Evolutionary conservation across 2,888 invertebrate species (phyloP).

Genomic region (Eupsilia transversa): DNA sequence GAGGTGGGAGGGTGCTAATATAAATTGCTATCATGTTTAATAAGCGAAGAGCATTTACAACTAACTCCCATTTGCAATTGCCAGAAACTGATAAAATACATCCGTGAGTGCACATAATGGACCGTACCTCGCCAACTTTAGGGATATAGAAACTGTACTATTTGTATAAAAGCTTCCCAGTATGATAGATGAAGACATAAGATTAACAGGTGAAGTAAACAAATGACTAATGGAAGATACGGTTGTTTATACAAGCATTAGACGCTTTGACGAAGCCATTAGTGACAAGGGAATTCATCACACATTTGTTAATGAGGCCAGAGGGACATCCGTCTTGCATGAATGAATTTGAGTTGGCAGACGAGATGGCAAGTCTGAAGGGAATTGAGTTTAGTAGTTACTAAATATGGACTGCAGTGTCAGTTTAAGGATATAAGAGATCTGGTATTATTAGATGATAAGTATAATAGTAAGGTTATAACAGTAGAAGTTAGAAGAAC

Average conservation of each 20-base stretch:
- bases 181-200: constrained; percentile 18
- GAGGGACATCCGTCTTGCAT: constrained; percentile 14
- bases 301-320: constrained; percentile 28
- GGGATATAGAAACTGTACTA: constrained; percentile 18
- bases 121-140: constrained; percentile 34
- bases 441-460: background rate
- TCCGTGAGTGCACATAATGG: constrained; percentile 12
- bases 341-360: constrained; percentile 28
- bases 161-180: constrained; percentile 4
- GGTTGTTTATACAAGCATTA: constrained; percentile 37
- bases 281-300: constrained; percentile 22
- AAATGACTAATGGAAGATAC: constrained; percentile 38
- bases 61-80: constrained; percentile 30
- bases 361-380: constrained; percentile 6
- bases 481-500: background rate
- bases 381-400: constrained; percentile 17
- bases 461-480: background rate
- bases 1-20: background rate
- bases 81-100: constrained; percentile 50
- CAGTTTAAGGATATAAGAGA: background rate
- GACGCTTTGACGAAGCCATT: constrained; percentile 21
- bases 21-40: constrained; percentile 14
- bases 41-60: constrained; percentile 17
- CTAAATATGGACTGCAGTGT: constrained; percentile 11
- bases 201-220: constrained; percentile 53